Conservation (phyloP, 2,797 vertebrate genomes). For the Podarcis siculus region DNA sequence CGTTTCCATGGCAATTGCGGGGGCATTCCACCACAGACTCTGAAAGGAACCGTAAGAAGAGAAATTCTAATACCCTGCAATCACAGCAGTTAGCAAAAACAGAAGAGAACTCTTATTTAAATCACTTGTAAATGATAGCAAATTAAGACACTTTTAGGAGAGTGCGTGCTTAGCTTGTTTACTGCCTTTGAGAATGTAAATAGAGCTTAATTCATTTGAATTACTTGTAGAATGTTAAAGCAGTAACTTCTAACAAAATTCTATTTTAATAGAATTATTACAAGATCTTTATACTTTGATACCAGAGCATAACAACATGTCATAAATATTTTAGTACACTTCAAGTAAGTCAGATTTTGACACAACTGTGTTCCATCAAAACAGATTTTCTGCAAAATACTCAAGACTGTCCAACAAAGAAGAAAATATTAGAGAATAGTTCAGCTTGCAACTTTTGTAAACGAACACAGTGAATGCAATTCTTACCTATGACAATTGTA, state of each 20-base stretch:
- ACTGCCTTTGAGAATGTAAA: not conserved
- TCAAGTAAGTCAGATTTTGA: not conserved
- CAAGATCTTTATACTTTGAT: constrained; percentile 17
- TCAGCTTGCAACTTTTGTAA: not conserved
- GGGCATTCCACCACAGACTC: constrained; percentile 97
- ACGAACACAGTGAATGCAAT: constrained; percentile 20
- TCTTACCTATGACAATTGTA: constrained; percentile 94
- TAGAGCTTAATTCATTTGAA: constrained; percentile 44
- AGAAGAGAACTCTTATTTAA: constrained; percentile 24
- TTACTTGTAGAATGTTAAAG: constrained; percentile 17
- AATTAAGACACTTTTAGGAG: accelerated
- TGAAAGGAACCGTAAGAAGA: constrained; percentile 72
- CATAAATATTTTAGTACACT: constrained; percentile 8
- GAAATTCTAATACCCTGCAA: constrained; percentile 43
- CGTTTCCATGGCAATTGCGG: constrained; percentile 97
- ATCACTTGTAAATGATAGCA: constrained; percentile 25
- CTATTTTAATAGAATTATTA: constrained; percentile 16
- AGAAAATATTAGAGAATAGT: not conserved
- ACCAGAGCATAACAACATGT: constrained; percentile 1
- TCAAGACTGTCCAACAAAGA: not conserved
- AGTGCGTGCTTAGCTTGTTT: constrained; percentile 20
- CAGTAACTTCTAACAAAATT: constrained; percentile 23
- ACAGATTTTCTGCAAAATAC: not conserved
- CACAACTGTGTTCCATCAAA: constrained; percentile 5
- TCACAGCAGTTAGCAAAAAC: not conserved